These are phyloP conservation scores for Oxystoma pomonae DNA, from an alignment of 2,888 invertebrate genomes.

Conservation along the genomic window DNA sequence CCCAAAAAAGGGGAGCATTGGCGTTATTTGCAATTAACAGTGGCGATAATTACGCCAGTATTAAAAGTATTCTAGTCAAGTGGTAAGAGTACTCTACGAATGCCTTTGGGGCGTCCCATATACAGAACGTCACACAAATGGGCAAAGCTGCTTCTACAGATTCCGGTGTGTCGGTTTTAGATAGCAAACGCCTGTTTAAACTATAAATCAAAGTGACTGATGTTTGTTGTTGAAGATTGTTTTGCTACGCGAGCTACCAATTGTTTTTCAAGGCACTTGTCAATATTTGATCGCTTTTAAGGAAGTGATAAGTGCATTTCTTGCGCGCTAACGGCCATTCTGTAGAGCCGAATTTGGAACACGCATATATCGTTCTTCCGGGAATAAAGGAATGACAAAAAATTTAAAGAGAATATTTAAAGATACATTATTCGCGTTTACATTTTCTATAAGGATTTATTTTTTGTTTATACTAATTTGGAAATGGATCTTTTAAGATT, in stretches of 20 bases:
- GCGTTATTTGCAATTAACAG: conserved; percentile 35
- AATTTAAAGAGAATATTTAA: not conserved
- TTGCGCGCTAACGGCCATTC: not conserved
- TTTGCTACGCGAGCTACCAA: conserved; percentile 28
- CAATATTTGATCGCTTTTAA: not conserved
- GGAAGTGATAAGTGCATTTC: not conserved
- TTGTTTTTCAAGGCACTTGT: conserved; percentile 17
- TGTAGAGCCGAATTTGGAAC: not conserved
- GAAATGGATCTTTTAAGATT: not conserved
- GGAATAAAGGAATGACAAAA: not conserved
- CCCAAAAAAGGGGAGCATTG: conserved; percentile 30
- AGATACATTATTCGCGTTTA: not conserved
- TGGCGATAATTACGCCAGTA: conserved; percentile 35
- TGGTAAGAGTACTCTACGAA: conserved; percentile 40
- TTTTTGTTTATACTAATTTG: not conserved
- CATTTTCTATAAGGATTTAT: not conserved
- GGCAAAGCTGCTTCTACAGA: conserved; percentile 34
- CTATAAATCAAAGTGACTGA: conserved; percentile 40
- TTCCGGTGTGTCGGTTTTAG: conserved; percentile 38
- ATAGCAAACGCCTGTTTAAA: conserved; percentile 38
- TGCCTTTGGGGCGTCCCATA: conserved; percentile 35
- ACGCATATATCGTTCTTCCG: not conserved
- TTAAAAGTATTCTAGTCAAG: conserved; percentile 39
- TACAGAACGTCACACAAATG: conserved; percentile 38
- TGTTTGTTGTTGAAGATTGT: conserved; percentile 21